Evolutionary conservation across 2,113 vertebrate genomes (phyloP).

Genomic region (Talpa occidentalis): DNA sequence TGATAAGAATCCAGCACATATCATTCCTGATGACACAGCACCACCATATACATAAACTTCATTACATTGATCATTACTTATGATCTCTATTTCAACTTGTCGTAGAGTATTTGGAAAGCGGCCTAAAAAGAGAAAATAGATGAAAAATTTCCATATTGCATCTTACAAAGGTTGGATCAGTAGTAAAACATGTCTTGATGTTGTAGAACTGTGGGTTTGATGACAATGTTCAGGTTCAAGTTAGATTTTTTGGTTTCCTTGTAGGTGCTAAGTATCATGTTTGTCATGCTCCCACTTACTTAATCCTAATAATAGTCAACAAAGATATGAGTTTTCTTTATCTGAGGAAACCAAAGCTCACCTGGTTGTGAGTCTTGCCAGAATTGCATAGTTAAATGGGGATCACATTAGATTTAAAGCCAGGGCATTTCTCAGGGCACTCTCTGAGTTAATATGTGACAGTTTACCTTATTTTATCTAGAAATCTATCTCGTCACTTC

Average conservation of each 20-base stretch:
- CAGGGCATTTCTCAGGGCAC: neutral
- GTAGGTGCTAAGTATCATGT: neutral
- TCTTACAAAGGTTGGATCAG: neutral
- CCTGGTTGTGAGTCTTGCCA: neutral
- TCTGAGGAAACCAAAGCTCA: neutral
- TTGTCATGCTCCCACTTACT: neutral
- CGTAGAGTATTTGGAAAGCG: slow-evolving; percentile 82
- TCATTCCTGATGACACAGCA: slow-evolving; percentile 89
- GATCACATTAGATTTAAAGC: neutral
- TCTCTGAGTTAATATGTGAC: neutral
- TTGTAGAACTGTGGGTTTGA: neutral
- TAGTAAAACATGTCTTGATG: neutral
- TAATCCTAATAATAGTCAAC: neutral
- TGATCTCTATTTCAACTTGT: slow-evolving; percentile 89
- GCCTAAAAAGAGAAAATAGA: slow-evolving; percentile 61
- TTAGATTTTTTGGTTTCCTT: neutral
- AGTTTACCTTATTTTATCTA: neutral
- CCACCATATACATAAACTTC: slow-evolving; percentile 70
- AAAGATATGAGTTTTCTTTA: neutral
- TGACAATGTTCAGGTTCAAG: neutral
- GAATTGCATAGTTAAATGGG: neutral
- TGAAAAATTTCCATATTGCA: neutral
- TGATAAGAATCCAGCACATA: slow-evolving; percentile 88
- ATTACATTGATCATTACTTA: slow-evolving; percentile 89
- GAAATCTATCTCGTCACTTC: neutral